Conservation (phyloP, 2,888 invertebrate species). For the Dioctria rufipes region DNA sequence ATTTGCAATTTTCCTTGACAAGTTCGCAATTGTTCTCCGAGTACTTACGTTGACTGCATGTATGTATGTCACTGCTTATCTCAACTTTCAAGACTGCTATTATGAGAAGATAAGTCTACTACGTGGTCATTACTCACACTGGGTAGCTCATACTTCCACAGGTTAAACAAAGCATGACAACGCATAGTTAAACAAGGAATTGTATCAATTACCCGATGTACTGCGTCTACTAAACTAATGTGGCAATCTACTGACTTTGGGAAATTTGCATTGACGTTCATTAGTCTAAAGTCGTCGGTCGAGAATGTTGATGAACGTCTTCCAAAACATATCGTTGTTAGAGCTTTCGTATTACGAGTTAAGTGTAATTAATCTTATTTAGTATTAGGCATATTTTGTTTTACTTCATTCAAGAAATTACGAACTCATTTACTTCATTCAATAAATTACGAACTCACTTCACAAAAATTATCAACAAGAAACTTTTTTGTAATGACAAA, state of each 20-base stretch:
- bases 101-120: constrained; percentile 22
- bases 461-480: no score
- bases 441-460: no score
- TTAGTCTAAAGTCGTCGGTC: neutral
- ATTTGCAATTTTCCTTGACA: constrained; percentile 1
- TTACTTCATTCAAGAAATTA: no score
- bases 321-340: no score
- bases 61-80: constrained; percentile 44
- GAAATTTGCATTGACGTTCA: constrained; percentile 41
- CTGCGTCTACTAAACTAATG: constrained; percentile 8
- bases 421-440: no score
- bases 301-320: no score
- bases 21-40: constrained; percentile 15
- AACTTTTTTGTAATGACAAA: no score
- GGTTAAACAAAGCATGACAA: constrained; percentile 46
- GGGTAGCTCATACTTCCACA: neutral
- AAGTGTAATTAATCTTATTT: no score
- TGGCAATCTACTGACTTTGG: constrained; percentile 30
- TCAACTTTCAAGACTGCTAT: neutral
- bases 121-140: neutral
- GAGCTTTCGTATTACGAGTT: no score
- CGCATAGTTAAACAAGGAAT: constrained; percentile 34
- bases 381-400: no score
- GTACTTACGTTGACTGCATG: constrained; percentile 4
- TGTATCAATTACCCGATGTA: constrained; percentile 37